Base-by-base conservation (phyloP, 2,888 invertebrate species). In the Nomada goodeniana region DNA sequence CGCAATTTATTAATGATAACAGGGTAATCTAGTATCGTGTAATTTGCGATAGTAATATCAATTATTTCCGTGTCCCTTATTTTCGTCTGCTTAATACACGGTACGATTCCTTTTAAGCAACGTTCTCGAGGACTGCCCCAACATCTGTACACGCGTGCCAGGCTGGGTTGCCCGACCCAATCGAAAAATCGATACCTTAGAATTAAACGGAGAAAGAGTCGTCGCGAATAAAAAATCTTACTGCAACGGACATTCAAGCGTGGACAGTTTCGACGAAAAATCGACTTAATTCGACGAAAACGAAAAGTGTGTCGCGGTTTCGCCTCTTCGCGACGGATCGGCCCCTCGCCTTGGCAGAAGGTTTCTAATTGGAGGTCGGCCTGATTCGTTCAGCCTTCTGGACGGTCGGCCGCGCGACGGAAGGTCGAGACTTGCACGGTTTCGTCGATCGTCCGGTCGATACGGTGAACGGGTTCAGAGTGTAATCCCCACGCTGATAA, bases 131-230 rank as follows among this genome's bases (percentile, higher is more conserved):
- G 18, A 60, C 64, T 23, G 50, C 64, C 50, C 0, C 52, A 18
- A 26, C 53, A 57, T 29, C 53, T 13, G 64, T 42, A n/a, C 61
- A 55, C 47, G 53, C 71, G 15, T 63, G 15, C 1, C 50, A 47
- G 52, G 26, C 29, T 47, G 7, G 60, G 76, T 63, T 69, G 78
- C 83, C 86, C 83, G 87, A 88, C 83, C 87, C 86, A 86, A 88
- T 88, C 85, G 86, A 83, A 88, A 88, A 88, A 74, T 88, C 88
- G 81, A 86, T 85, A 86, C 81, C 83, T 79, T 69, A 80, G 82
- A 88, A 86, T 81, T 83, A 77, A 79, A 42, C 26, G 23, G 75
- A 76, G 72, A 23, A 23, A 23, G 23, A 23, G 23, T 23, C 23
- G 65, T 36, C 23, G 44, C 60, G n/a, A n/a, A 7, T 7, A 7